These are phyloP conservation scores for Turdus rufiventris DNA, from an alignment of 2,113 vertebrate genomes.

Conservation along the genomic window DNA sequence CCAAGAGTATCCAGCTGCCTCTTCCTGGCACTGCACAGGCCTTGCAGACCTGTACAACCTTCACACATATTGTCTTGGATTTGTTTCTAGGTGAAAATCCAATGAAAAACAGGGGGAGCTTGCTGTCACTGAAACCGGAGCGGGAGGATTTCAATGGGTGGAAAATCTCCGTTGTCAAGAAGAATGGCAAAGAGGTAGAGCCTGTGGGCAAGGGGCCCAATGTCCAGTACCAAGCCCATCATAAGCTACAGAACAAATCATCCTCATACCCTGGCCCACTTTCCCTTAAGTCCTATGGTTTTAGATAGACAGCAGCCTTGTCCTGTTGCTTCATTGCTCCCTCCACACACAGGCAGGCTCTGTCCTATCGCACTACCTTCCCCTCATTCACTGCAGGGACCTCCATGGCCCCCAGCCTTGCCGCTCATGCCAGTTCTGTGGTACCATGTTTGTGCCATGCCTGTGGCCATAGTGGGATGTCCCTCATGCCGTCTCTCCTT, in stretches of 20 bases:
- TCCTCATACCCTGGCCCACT: background rate
- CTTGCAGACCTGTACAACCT: rapidly evolving
- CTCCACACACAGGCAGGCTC: rapidly evolving
- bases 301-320: background rate
- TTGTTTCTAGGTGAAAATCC: constrained; percentile 34
- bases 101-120: background rate
- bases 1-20: background rate
- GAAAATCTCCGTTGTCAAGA: background rate
- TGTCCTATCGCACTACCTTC: rapidly evolving
- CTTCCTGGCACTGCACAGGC: rapidly evolving
- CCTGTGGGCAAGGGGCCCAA: background rate
- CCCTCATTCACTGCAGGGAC: background rate
- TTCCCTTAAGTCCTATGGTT: background rate
- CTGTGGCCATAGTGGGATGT: background rate
- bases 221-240: background rate
- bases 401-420: background rate
- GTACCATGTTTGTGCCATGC: background rate
- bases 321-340: background rate
- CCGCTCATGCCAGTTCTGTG: rapidly evolving
- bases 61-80: background rate
- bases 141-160: background rate
- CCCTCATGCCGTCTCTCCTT: background rate
- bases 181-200: constrained; percentile 33
- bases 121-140: background rate
- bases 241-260: background rate